Evolutionary conservation across 1,140 invertebrate species (phyloP), one percentile per base, ranked within the genome.

Genomic region (Penaeus chinensis): DNA sequence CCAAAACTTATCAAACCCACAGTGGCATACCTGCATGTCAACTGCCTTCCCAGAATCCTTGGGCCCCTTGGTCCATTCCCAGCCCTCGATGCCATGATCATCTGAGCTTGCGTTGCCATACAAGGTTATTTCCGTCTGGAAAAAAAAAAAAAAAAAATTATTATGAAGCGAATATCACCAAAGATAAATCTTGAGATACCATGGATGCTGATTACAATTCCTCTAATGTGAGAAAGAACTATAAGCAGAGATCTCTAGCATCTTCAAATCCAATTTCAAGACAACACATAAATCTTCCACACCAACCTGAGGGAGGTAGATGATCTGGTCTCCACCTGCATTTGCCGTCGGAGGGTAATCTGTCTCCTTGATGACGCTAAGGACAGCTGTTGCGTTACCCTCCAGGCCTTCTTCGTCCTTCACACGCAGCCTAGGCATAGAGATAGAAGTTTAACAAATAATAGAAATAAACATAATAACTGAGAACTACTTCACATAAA

Each of bases 261-360:
- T 54, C 54, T 54, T 54, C 54, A 54, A 54, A 54, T 54, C 16
- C 0, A 54, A 74, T 74, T 16, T 16, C 42, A 37, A 11, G 20
- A 7, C 19, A 82, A 82, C 22, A 63, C n/a, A 76, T 74, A 42
- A 10, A 42, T 10, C 37, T 63, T 24, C 11, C 13, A 27, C 20
- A 16, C 86, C 82, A 22, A 90, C 89, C 85, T 92, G 91, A 0
- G 98, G 97, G 77, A 99, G 93, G 93, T 97, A 97, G 90, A 99
- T 95, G 71, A 99, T 96, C 62, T 96, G 95, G 91, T 98, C 95
- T 91, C 97, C 95, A 1, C 97, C 97, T 92, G 97, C 97, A 94
- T 98, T 98, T 0, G 98, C 97, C 92, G 96, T 96, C 16, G 98
- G 98, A 5, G 97, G 97, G 94, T 98, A 98, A 92, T 99, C 98